Base-by-base conservation (phyloP, 1,140 invertebrate genomes). In the Temnothorax nylanderi region DNA sequence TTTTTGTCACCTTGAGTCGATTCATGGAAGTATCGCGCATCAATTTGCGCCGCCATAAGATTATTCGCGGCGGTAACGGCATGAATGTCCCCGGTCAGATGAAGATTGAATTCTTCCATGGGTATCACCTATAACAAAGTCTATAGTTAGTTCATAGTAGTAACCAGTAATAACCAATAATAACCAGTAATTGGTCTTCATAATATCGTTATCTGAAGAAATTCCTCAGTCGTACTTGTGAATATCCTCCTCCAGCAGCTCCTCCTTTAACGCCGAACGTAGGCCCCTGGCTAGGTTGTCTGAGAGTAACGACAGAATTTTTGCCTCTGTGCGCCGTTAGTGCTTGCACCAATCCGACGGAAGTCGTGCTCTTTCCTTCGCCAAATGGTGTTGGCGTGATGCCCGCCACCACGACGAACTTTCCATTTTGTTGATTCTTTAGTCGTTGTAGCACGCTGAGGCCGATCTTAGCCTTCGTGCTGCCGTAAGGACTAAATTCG, bases 71-170 rank as follows among this genome's bases (percentile, higher is more conserved):
- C 99, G 0, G 98, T 98, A 5, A 99, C 98, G 0, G 99, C 99
- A 95, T 99, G 99, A 89, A 99, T 99, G 93, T 99, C 99, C 21
- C 99, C 99, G 8, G 99, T 99, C 67, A 99, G 96, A 95, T 99
- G 99, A 11, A 99, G 96, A 95, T 99, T 99, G 94, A 99, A 99
- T 92, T 99, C 99, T 95, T 99, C 99, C 99, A 99, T 99, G 0
- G 99, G 99, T 91, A 99, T 99, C 0, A 99, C 99, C 96, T 99
- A 95, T 0, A 75, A 75, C 10, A 49, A 54, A 71, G 16, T 32
- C 18, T 7, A 7, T n/a, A 26, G 44, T 69, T 71, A 67, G 13
- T 10, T 65, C 34, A 47, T 32, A 6, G 18, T 58, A 37, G n/a
- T 16, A 41, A 56, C 60, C 18, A 6, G 18, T 58, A 37, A 32